Evolutionary conservation across 2,113 vertebrate genomes (phyloP).

Genomic region (Lichenostomus cassidix): DNA sequence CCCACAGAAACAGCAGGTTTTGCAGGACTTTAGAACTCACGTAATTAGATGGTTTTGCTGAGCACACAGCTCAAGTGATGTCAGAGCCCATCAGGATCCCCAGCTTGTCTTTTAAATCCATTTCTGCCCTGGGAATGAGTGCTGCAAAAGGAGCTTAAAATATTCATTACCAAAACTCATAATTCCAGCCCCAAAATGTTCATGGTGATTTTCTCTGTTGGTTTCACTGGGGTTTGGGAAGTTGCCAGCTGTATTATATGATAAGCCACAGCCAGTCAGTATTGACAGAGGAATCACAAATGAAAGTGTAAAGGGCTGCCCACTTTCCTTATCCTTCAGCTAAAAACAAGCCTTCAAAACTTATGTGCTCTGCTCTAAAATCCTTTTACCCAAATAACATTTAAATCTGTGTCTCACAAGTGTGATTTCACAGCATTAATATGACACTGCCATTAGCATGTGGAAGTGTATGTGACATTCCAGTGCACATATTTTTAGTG

Average conservation of each 20-base stretch:
- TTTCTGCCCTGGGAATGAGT: not conserved
- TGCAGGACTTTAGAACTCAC: not conserved
- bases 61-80: not conserved
- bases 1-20: not conserved
- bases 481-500: not conserved
- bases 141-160: slow-evolving; percentile 34
- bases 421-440: slow-evolving; percentile 27
- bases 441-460: not conserved
- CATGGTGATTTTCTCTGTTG: slow-evolving; percentile 2
- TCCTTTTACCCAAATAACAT: not conserved
- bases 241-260: not conserved
- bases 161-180: slow-evolving; percentile 33
- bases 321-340: not conserved
- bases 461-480: not conserved
- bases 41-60: not conserved
- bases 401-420: not conserved
- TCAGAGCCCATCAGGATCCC: not conserved
- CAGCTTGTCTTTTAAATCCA: not conserved
- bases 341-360: not conserved
- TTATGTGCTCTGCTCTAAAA: not conserved
- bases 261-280: not conserved
- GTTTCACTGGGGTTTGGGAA: not conserved
- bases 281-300: not conserved
- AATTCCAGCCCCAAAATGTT: not conserved
- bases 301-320: not conserved